Conservation (phyloP, 2,888 invertebrate species). For the Heliconius charithonia region DNA sequence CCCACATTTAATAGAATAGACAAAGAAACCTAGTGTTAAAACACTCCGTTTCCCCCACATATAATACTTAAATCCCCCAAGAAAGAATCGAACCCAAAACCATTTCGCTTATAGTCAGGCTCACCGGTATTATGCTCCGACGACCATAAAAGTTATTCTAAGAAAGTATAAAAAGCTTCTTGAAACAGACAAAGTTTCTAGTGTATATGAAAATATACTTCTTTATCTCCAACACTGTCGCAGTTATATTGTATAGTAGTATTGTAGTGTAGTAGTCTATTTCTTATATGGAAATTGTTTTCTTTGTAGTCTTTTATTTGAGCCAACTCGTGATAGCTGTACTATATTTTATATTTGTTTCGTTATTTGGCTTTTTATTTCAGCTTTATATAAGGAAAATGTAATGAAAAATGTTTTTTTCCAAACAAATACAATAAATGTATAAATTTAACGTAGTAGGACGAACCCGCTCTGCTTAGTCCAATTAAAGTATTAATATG, state of each 20-base stretch:
- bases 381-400: not conserved
- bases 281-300: constrained; percentile 25
- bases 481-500: too few relatives aligned
- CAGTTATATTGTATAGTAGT: constrained; percentile 13
- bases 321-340: not conserved
- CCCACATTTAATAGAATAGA: not conserved
- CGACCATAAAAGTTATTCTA: not conserved
- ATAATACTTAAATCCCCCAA: too few relatives aligned
- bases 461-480: too few relatives aligned
- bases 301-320: constrained; percentile 5
- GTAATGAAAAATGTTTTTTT: not conserved
- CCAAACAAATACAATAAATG: not conserved
- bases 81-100: not conserved
- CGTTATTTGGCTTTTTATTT: not conserved
- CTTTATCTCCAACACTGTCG: constrained; percentile 32
- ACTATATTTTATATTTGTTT: constrained; percentile 4
- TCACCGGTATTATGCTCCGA: not conserved
- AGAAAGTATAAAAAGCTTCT: constrained; percentile 27
- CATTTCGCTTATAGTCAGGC: not conserved
- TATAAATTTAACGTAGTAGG: too few relatives aligned
- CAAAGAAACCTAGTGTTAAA: not conserved
- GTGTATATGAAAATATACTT: constrained; percentile 29
- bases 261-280: constrained; percentile 11
- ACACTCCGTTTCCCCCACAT: not conserved
- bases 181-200: constrained; percentile 38